Evolutionary conservation across 2,113 vertebrate species (phyloP).

Genomic region (Ageneiosus marmoratus): DNA sequence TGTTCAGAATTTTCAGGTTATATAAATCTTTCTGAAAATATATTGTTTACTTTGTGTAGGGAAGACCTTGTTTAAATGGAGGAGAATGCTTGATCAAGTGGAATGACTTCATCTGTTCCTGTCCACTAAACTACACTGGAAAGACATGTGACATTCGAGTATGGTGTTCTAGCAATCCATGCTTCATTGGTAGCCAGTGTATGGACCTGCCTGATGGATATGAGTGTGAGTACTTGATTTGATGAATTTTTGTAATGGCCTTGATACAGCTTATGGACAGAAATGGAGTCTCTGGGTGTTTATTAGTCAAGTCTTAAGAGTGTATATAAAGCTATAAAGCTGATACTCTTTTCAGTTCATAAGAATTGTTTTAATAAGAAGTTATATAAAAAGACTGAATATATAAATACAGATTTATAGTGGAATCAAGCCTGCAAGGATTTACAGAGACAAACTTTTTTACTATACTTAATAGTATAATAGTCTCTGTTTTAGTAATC

Average conservation of each 20-base stretch:
- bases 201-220: conserved; percentile 84
- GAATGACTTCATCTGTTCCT: conserved; percentile 91
- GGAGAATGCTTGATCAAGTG: conserved; percentile 85
- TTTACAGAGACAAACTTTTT: background rate
- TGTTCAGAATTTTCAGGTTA: background rate
- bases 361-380: background rate
- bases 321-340: background rate
- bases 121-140: conserved; percentile 82
- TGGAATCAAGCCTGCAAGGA: background rate
- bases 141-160: conserved; percentile 81
- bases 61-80: conserved; percentile 82
- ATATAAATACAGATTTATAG: background rate
- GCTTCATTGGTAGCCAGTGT: conserved; percentile 76
- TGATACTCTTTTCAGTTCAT: background rate
- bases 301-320: background rate
- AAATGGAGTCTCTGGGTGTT: background rate
- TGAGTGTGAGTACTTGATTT: conserved; percentile 80
- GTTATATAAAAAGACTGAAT: background rate
- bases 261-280: background rate
- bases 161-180: conserved; percentile 85
- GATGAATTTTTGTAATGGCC: background rate
- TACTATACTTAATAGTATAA: background rate
- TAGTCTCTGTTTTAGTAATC: background rate
- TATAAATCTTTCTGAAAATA: background rate
- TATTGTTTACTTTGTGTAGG: conserved; percentile 68